phyloP scores from a whole-genome alignment of 2,113 vertebrate genomes.

The Xiphias gladius region DNA sequence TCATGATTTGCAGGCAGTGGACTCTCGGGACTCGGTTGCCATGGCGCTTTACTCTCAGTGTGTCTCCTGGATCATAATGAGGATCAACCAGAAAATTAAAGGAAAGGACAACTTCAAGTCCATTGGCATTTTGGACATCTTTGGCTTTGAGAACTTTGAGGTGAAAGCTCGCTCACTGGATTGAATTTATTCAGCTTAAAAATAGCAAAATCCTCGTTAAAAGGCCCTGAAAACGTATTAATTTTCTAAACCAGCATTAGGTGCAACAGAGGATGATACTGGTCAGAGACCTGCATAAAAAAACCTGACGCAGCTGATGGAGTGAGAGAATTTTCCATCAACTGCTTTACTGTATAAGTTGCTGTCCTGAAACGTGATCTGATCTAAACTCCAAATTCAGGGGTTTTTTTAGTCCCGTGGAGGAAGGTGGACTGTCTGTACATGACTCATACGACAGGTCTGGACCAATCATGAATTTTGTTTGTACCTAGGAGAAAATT shows the following conservation, averaged over 20 bases:
- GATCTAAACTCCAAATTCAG: not conserved
- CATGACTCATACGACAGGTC: not conserved
- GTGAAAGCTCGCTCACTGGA: constrained; percentile 67
- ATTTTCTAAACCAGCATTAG: not conserved
- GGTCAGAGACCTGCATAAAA: not conserved
- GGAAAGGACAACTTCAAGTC: constrained; percentile 96
- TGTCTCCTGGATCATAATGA: constrained; percentile 94
- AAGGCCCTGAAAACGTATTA: not conserved
- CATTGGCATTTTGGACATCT: constrained; percentile 95
- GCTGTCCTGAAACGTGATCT: not conserved
- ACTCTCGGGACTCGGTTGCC: constrained; percentile 92
- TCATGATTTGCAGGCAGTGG: constrained; percentile 86
- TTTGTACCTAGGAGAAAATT: too few relatives aligned
- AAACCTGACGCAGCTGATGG: not conserved
- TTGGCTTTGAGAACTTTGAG: constrained; percentile 96
- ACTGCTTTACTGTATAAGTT: not conserved
- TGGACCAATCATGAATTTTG: too few relatives aligned
- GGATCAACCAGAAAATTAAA: constrained; percentile 92
- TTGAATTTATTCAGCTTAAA: not conserved
- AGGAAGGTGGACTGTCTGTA: constrained; percentile 4
- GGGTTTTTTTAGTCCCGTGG: not conserved
- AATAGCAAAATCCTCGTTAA: not conserved
- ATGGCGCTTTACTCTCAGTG: constrained; percentile 95
- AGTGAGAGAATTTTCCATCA: not conserved
- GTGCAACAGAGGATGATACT: not conserved